Evolutionary conservation across 2,797 vertebrate genomes (phyloP).

Genomic region (Epinephelus awoara): DNA sequence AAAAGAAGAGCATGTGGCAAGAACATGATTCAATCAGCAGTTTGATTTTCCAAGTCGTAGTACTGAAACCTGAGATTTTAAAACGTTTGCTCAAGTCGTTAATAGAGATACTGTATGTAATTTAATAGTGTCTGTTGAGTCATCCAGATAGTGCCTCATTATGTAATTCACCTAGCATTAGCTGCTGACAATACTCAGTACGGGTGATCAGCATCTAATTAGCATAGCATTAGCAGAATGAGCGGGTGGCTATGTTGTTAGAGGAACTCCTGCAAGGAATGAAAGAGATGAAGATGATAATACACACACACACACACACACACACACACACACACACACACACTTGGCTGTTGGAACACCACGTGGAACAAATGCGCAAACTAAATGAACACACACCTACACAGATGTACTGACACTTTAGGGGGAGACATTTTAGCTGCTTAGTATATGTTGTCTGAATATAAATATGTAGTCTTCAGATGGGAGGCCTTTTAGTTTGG

Average conservation of each 20-base stretch:
- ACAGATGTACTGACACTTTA: no score
- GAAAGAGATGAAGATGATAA: neutral
- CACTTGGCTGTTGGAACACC: neutral
- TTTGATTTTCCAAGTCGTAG: no score
- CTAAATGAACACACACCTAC: neutral
- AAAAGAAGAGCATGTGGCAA: neutral
- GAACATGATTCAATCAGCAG: neutral
- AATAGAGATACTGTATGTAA: neutral
- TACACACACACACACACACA: neutral
- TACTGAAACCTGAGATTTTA: neutral
- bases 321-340: no score
- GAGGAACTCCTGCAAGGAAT: neutral
- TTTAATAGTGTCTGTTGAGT: neutral
- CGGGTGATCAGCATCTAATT: constrained; percentile 9
- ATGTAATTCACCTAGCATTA: constrained; percentile 18
- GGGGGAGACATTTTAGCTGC: no score
- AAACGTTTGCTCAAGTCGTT: neutral
- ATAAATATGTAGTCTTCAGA: no score
- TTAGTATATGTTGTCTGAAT: no score
- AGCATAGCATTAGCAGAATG: constrained; percentile 13
- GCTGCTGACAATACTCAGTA: neutral
- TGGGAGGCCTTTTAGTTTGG: no score
- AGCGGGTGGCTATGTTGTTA: neutral
- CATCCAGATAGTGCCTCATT: constrained; percentile 11
- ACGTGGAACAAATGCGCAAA: neutral